Evolutionary conservation across 1,140 invertebrate genomes (phyloP), one percentile per base, ranked within the genome.

Genomic region (Ooceraea biroi): DNA sequence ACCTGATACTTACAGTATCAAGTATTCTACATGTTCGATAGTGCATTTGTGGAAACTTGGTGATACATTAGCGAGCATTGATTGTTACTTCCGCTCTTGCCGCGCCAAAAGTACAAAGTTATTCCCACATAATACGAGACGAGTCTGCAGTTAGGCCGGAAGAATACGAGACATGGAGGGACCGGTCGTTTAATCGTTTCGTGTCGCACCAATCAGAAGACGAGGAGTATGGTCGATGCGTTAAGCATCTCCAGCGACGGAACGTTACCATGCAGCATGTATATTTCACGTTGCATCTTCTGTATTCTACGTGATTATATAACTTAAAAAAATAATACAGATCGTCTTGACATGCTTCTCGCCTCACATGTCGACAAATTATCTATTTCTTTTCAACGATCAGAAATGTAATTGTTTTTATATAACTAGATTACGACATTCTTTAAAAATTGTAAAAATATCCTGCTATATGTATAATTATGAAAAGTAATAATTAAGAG

Each of bases 171-270:
- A 61, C 69, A n/a, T 17, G 27, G 46, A 77, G 73, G 76, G 63
- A 46, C 36, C 36, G 19, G 72, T 83, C 27, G 60, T 65, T 82
- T 83, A 83, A 83, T 83, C 61, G 60, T 77, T 77, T 66, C 60
- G 57, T 83, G 46, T 63, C 48, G 36, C 58, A 22, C 57, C 48
- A 48, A 63, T 61, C n/a, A 76, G 3, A 19, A 55, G 61, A 63
- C 30, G 71, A 76, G 58, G 60, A n/a, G 0, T 68, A 44, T 22
- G 4, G 52, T 55, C 22, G 12, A 46, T 17, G 27, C 17, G 25
- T 55, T 36, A 22, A 63, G 17, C 57, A 77, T 66, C 61, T 46
- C 58, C 73, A 25, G 22, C 22, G 57, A 48, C 3, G 48, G 57
- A 60, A 48, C 57, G 74, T 66, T 55, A 55, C 46, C 17, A 27